phyloP scores from a whole-genome alignment of 2,113 vertebrate genomes.

The Microtus ochrogaster region DNA sequence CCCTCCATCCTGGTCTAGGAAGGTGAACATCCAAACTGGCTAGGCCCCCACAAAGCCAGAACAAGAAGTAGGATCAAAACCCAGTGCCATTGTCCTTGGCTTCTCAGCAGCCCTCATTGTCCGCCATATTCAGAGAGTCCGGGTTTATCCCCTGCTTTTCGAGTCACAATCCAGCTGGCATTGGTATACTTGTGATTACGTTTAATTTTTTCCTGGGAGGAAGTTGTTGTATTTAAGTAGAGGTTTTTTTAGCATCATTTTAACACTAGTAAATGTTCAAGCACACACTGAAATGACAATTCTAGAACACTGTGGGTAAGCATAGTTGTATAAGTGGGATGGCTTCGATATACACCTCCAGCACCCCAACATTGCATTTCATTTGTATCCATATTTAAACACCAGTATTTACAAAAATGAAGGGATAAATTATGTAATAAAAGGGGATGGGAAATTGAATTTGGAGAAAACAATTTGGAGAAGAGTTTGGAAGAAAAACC shows the following conservation, averaged over 20 bases:
- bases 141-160: no score
- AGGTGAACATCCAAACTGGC: no score
- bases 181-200: neutral
- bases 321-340: neutral
- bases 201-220: conserved; percentile 60
- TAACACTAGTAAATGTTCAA: conserved; percentile 42
- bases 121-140: no score
- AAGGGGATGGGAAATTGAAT: no score
- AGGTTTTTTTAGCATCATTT: conserved; percentile 32
- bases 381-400: neutral
- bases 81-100: no score
- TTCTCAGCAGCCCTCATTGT: no score
- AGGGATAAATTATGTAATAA: neutral
- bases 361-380: neutral
- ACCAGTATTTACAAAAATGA: neutral
- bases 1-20: no score
- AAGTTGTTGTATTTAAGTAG: conserved; percentile 18
- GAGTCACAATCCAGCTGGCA: no score
- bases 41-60: no score
- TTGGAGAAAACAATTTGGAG: no score
- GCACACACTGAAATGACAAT: neutral
- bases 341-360: neutral
- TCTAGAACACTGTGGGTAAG: neutral
- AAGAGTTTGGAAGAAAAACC: no score
- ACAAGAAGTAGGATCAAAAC: no score